phyloP scores from a whole-genome alignment of 2,113 vertebrate genomes.

The Rhineura floridana region DNA sequence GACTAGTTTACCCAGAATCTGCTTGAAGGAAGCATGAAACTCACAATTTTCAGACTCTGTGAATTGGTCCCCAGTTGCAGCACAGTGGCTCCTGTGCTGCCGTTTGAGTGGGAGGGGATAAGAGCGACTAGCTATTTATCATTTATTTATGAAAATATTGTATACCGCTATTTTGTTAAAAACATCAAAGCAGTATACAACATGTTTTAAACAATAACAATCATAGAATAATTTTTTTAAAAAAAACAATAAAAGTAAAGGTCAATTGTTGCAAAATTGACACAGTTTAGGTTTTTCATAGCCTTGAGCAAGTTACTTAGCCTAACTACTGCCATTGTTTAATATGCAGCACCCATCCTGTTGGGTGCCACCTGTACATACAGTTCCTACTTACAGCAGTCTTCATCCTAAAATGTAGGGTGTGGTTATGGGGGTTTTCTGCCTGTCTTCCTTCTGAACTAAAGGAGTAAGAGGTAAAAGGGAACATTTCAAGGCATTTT shows the following conservation, averaged over 20 bases:
- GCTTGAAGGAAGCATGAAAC: not conserved
- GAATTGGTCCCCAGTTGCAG: not conserved
- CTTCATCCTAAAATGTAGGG: not conserved
- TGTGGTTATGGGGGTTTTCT: not conserved
- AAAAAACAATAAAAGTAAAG: no score
- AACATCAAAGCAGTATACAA: no score
- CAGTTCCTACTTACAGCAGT: not conserved
- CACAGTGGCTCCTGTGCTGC: not conserved
- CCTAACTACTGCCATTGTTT: constrained; percentile 2
- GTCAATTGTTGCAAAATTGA: no score
- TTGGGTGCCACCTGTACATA: fast-evolving
- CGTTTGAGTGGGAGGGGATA: not conserved
- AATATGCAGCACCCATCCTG: not conserved
- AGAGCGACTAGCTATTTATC: not conserved
- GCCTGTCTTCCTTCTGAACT: no score
- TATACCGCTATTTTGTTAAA: no score
- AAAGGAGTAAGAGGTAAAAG: no score
- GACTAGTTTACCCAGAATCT: not conserved
- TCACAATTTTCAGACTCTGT: not conserved
- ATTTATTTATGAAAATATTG: no score
- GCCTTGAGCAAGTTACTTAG: constrained; percentile 30
- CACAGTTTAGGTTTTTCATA: not conserved
- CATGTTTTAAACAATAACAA: no score
- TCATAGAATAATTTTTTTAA: no score
- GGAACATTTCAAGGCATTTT: no score